These are phyloP conservation scores for Amblyraja radiata DNA, from an alignment of 2,797 vertebrate genomes.

Conservation along the genomic window DNA sequence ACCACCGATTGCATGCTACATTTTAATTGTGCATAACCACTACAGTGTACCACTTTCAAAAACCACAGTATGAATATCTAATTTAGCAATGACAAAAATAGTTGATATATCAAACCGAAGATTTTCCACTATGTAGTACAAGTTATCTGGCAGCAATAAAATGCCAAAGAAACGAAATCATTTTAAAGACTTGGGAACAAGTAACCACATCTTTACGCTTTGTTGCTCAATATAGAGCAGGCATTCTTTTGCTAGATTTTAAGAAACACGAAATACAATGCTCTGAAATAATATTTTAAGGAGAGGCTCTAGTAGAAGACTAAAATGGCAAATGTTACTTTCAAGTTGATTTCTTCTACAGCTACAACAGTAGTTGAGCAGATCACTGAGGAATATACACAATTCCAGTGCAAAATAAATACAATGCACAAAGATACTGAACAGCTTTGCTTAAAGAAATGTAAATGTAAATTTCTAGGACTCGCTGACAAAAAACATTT, in stretches of 20 bases:
- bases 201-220: background rate
- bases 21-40: background rate
- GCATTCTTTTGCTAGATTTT: background rate
- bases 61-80: background rate
- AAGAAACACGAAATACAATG: background rate
- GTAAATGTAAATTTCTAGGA: background rate
- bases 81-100: background rate
- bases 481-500: background rate
- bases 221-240: background rate
- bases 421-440: too few relatives aligned
- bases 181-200: background rate
- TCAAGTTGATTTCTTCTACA: background rate
- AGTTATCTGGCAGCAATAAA: background rate
- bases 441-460: too few relatives aligned
- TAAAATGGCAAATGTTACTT: background rate
- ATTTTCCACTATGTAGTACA: background rate
- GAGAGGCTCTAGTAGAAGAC: background rate
- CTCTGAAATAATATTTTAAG: background rate
- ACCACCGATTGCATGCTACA: background rate
- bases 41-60: background rate
- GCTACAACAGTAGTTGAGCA: background rate
- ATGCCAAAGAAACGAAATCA: background rate
- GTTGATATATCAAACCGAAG: background rate
- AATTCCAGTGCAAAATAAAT: too few relatives aligned
- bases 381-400: background rate